Base-by-base conservation (phyloP, 1,140 invertebrate species). In the Drosophila parvula region DNA sequence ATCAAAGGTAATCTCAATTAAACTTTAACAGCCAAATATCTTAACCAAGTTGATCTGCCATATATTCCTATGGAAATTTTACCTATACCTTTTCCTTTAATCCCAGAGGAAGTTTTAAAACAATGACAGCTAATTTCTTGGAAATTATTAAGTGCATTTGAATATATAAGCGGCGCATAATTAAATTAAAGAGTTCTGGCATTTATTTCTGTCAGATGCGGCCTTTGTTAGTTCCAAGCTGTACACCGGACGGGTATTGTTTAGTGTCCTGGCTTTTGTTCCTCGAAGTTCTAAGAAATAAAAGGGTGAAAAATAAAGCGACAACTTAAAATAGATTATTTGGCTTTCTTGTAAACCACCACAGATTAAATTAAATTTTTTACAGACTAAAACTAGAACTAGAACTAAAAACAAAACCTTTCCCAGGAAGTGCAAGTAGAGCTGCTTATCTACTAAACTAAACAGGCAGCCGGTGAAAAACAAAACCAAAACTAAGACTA, bases 391-490 rank as follows among this genome's bases (percentile, higher is more conserved):
- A 53, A 32, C n/a, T 5, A 32, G 3, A 32, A 8, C 12, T 5
- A 44, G 30, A 38, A 55, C 27, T 12, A 16, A 61, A 34, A 43
- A 32, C 56, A 30, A 30, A 30, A n/a, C 27, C 8, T 64, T 27
- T 43, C 5, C 12, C 4, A 14, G 55, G 34, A 14, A 34, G 38
- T 47, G 45, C 34, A 67, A 69, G 47, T 50, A 22, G 27, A 69
- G 62, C 83, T 79, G 83, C 82, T 85, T 88, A 88, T 79, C 79
- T 77, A 47, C 70, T 59, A 62, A 79, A 76, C 75, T 73, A 79
- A 89, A 79, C 81, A 83, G 71, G 77, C 62, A 55, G 79, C 47
- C 63, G 84, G 53, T 53, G 47, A 69, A 76, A 78, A 81, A 69
- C 65, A 69, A 70, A 71, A n/a, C 18, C 34, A n/a, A 71, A 71